Percentiles rank a stretch among this genome's conserved stretches.
Conservation (phyloP, 2,888 invertebrate species). For the Drosophila aldrichi region DNA sequence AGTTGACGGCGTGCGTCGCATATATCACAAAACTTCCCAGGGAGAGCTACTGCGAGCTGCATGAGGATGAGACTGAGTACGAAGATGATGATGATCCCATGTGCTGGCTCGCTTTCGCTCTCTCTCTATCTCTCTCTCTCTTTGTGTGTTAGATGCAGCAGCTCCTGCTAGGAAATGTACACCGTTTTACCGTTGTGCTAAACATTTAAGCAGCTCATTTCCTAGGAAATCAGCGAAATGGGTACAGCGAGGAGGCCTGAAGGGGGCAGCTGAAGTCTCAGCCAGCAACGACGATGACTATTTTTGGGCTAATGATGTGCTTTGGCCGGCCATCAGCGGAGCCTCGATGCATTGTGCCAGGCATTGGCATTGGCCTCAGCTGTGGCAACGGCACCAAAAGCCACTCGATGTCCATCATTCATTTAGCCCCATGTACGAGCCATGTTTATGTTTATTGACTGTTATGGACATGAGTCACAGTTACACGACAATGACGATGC, state of each 20-base stretch:
- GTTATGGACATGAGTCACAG: constrained; percentile 82
- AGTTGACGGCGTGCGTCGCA: constrained; percentile 69
- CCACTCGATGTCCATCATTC: constrained; percentile 81
- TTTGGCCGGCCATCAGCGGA: constrained; percentile 41
- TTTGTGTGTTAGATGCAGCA: constrained; percentile 43
- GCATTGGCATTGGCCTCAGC: constrained; percentile 8
- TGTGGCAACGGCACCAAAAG: constrained; percentile 44
- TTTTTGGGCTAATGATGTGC: constrained; percentile 82
- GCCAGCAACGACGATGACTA: constrained; percentile 60
- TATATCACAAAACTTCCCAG: constrained; percentile 64
- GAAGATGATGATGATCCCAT: constrained; percentile 54
- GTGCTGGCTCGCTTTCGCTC: constrained; percentile 36
- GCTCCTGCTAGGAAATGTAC: constrained; percentile 65
- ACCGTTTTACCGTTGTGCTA: constrained; percentile 73
- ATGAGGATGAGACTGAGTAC: constrained; percentile 34
- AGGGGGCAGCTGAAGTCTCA: constrained; percentile 28
- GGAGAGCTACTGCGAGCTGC: constrained; percentile 32
- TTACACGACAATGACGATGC: constrained; percentile 57
- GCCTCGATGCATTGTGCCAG: constrained; percentile 2
- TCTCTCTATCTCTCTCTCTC: background rate
- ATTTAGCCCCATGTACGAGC: constrained; percentile 67
- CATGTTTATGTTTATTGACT: constrained; percentile 82
- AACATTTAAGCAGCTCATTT: constrained; percentile 80
- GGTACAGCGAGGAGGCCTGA: no score
- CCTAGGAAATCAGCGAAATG: constrained; percentile 75